Evolutionary conservation across 2,113 vertebrate species (phyloP).

Genomic region (Cephalopholis sonnerati): DNA sequence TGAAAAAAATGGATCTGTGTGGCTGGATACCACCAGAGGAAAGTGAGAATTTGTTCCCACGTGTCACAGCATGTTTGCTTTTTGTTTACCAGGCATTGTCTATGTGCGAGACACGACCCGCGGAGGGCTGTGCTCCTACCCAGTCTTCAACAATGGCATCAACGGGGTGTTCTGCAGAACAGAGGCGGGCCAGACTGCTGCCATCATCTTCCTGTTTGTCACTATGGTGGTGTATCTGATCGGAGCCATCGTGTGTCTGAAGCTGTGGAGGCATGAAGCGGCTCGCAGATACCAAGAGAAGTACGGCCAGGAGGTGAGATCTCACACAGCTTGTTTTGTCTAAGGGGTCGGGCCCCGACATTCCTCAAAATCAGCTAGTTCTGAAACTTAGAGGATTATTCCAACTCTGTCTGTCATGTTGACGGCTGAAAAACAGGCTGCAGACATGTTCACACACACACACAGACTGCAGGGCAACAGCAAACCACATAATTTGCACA

Average conservation of each 20-base stretch:
- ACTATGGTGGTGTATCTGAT: constrained; percentile 91
- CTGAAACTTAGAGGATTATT: background rate
- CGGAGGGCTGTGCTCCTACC: constrained; percentile 94
- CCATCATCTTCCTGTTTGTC: constrained; percentile 95
- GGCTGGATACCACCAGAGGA: too few relatives aligned
- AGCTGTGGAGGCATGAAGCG: constrained; percentile 94
- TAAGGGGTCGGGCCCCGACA: background rate
- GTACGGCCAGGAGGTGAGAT: constrained; percentile 88
- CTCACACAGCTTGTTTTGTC: background rate
- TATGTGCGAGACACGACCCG: constrained; percentile 93
- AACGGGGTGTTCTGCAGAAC: constrained; percentile 91
- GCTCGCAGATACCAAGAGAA: constrained; percentile 87
- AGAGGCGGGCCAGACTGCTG: constrained; percentile 94
- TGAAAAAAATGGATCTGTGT: too few relatives aligned
- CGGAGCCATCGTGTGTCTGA: constrained; percentile 90
- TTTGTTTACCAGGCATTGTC: constrained; percentile 81
- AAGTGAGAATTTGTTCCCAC: too few relatives aligned
- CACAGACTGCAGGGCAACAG: background rate
- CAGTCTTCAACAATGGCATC: constrained; percentile 90
- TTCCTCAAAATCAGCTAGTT: background rate
- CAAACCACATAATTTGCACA: constrained; percentile 1
- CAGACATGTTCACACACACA: background rate
- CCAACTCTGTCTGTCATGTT: background rate
- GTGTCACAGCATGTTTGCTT: background rate
- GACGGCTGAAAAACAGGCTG: background rate